A percentile compares a stretch with the other conserved stretches of the same genome.
Evolutionary conservation across 2,113 vertebrate species (phyloP).

Genomic region (Apeltes quadracus): DNA sequence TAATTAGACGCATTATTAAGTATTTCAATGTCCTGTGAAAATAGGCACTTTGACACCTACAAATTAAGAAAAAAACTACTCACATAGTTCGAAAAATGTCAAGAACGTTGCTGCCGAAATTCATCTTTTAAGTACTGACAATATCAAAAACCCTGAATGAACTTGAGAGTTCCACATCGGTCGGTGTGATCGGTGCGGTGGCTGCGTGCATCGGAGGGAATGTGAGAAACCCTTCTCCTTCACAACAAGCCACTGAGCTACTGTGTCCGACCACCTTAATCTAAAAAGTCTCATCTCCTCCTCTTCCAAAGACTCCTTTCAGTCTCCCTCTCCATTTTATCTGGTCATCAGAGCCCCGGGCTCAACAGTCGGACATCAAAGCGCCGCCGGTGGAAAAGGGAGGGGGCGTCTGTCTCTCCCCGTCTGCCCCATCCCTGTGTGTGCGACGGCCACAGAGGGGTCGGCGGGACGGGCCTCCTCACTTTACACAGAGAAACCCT

Average conservation of each 20-base stretch:
- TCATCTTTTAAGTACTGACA: neutral
- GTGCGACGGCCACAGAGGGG: conserved; percentile 59
- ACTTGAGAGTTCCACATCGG: neutral
- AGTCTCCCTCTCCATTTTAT: conserved; percentile 66
- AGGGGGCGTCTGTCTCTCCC: conserved; percentile 64
- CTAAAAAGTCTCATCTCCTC: conserved; percentile 56
- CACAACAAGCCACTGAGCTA: conserved; percentile 10
- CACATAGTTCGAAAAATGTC: neutral
- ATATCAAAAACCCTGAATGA: neutral
- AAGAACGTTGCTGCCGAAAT: neutral
- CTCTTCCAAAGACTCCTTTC: conserved; percentile 63
- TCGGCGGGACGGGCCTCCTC: conserved; percentile 72
- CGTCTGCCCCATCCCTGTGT: conserved; percentile 68
- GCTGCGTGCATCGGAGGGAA: neutral
- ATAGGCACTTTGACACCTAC: neutral
- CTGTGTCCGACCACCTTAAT: conserved; percentile 46
- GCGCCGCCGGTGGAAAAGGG: conserved; percentile 67
- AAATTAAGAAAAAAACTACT: neutral
- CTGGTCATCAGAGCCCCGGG: conserved; percentile 76
- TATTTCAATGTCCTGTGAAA: neutral
- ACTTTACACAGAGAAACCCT: conserved; percentile 75
- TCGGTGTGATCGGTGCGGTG: neutral
- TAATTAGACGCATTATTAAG: neutral
- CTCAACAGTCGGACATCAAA: conserved; percentile 77
- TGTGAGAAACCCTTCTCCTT: conserved; percentile 7